A percentile compares a stretch with the other conserved stretches of the same genome.
These are phyloP conservation scores for Pollenia griseotomentosa DNA, from an alignment of 2,888 invertebrate species.

Conservation along the genomic window DNA sequence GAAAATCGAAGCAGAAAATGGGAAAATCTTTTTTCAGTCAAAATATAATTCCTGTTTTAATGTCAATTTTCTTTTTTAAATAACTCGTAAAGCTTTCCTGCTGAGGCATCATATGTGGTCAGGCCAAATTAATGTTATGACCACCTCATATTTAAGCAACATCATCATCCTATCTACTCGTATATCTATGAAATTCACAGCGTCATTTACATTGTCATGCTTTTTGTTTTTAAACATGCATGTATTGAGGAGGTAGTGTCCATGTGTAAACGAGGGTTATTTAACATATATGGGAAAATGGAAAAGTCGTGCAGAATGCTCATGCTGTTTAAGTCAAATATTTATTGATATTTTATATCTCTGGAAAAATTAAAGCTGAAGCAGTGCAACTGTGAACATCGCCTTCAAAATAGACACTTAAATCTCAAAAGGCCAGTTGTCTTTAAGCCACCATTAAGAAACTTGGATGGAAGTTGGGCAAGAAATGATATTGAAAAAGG, in stretches of 20 bases:
- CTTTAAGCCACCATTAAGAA: too few species aligned
- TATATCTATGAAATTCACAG: conserved; percentile 20
- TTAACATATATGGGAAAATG: neutral
- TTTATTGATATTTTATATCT: too few species aligned
- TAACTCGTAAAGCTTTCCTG: conserved; percentile 44
- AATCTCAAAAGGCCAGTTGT: too few species aligned
- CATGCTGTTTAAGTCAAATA: too few species aligned
- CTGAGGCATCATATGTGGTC: conserved; percentile 74
- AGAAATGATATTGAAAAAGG: too few species aligned
- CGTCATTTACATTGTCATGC: conserved; percentile 54
- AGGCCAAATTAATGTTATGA: conserved; percentile 70
- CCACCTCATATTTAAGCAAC: conserved; percentile 63
- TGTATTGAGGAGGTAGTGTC: conserved; percentile 25
- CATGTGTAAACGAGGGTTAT: neutral
- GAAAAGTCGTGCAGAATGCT: neutral
- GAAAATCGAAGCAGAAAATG: too few species aligned
- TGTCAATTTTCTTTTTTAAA: neutral
- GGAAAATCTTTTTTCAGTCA: neutral
- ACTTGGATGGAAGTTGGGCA: too few species aligned
- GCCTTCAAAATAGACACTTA: too few species aligned
- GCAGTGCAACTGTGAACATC: too few species aligned
- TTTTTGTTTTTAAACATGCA: conserved; percentile 25
- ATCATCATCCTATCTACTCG: conserved; percentile 25
- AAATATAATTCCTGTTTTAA: neutral
- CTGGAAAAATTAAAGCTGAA: too few species aligned